A percentile compares a stretch with the other conserved stretches of the same genome.
Conservation (phyloP, 2,888 invertebrate species). For the Caenorhabditis becei region DNA sequence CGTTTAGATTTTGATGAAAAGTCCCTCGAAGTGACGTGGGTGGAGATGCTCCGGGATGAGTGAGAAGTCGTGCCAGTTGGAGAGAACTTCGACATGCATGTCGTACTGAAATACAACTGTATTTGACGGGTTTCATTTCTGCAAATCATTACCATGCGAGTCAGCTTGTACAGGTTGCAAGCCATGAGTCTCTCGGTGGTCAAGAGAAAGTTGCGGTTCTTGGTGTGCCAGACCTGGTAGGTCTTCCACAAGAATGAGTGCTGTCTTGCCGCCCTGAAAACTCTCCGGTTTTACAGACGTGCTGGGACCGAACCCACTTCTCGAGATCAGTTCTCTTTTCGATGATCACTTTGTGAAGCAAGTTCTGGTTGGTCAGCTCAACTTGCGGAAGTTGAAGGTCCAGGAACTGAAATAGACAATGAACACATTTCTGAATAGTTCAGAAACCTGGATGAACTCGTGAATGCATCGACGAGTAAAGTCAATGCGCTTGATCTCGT, state of each 20-base stretch:
- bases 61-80: conserved; percentile 37
- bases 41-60: conserved; percentile 30
- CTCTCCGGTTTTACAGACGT: not conserved
- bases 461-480: conserved; percentile 18
- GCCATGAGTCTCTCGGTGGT: conserved; percentile 30
- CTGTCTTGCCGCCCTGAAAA: conserved; percentile 18
- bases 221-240: conserved; percentile 35
- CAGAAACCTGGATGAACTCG: conserved; percentile 16
- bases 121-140: not conserved
- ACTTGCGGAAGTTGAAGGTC: conserved; percentile 41
- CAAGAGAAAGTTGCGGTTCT: conserved; percentile 25
- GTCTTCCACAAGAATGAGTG: conserved; percentile 31
- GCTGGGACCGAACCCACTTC: not conserved
- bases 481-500: conserved; percentile 21
- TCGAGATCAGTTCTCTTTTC: conserved; percentile 16
- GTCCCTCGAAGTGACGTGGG: conserved; percentile 30
- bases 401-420: conserved; percentile 13
- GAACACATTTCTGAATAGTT: no score
- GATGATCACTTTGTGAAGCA: conserved; percentile 12
- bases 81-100: conserved; percentile 19
- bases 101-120: conserved; percentile 14
- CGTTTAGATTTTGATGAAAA: conserved; percentile 18
- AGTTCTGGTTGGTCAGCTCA: conserved; percentile 9
- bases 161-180: conserved; percentile 23
- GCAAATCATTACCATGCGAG: conserved; percentile 33